Conservation (phyloP, 2,797 vertebrate genomes). For the Octomys mimax region DNA sequence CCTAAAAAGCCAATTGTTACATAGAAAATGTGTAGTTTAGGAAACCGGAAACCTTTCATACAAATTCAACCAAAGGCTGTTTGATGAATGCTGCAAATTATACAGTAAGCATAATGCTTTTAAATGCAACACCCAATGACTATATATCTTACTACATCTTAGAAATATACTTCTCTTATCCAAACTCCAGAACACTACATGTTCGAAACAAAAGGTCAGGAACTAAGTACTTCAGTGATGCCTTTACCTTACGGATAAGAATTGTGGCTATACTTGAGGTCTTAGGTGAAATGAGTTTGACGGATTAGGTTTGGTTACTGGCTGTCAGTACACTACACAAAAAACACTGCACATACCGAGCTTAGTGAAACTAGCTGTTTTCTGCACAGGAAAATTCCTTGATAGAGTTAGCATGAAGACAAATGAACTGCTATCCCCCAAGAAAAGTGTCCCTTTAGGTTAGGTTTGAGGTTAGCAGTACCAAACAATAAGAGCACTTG, state of each 20-base stretch:
- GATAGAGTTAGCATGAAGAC: constrained; percentile 85
- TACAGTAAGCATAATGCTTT: constrained; percentile 28
- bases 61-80: background rate
- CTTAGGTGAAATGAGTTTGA: constrained; percentile 86
- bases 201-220: constrained; percentile 75
- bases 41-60: background rate
- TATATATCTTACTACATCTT: constrained; percentile 41
- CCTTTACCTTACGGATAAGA: constrained; percentile 81
- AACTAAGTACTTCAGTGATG: constrained; percentile 73
- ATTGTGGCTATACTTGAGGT: constrained; percentile 77
- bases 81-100: background rate
- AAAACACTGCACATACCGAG: constrained; percentile 76
- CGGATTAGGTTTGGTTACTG: constrained; percentile 84
- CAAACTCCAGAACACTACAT: background rate
- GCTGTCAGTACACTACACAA: constrained; percentile 85
- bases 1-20: constrained; percentile 25
- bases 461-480: constrained; percentile 76
- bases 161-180: background rate
- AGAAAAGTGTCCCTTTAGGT: constrained; percentile 85
- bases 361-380: constrained; percentile 80
- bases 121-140: constrained; percentile 41
- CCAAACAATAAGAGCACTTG: constrained; percentile 58
- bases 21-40: background rate
- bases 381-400: constrained; percentile 83
- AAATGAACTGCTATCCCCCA: constrained; percentile 86